Base-by-base conservation (phyloP, 2,797 vertebrate species). In the Poecilia wingei region DNA sequence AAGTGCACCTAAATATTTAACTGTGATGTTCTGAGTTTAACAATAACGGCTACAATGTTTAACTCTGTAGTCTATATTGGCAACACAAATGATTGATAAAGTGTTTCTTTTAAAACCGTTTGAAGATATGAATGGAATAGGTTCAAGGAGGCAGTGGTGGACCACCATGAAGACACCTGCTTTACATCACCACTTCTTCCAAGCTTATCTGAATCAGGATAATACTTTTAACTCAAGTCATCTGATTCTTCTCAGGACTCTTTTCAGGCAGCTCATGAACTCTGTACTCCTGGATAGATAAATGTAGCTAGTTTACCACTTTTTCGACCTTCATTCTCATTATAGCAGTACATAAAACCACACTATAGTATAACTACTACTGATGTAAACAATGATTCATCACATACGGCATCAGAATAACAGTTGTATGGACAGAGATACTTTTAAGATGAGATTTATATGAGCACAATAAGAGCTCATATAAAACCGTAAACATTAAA, bases 401-500 rank as follows among this genome's bases (percentile, higher is more conserved):
- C 20, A 28, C 2, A 45, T 45, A 6, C 25, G 66, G 22, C 39
- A 9, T 41, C 8, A 41, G 64, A 39, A 18, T 39, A 41, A 25
- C 36, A 12, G 20, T 68, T 41, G 20, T 41, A 25, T 41, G 59
- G 59, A 36, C 31, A 36, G 6, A 7, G 6, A 36, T 64, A 8
- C 13, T 20, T 64, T 64, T 10, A 43, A 68, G 22, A 0, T 22
- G 2, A 39, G 36, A 68, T 25, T 22, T 25, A 68, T 41, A 41
- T 4, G 20, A 22, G 9, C 39, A 14, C 39, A n/a, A 28, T 16
- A 45, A 43, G 0, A 70, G 2, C 4, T 31, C 31, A 25, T 25
- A 25, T 43, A 31, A 46, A 45, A 71, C 43, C 43, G 46, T 16
- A n/a, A 53, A 81, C 51, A 82, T 1, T 72, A 49, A 74, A 3